These are phyloP conservation scores for Muricea muricata DNA, from an alignment of 92 coral and sea anemone genomes.

Conservation along the genomic window DNA sequence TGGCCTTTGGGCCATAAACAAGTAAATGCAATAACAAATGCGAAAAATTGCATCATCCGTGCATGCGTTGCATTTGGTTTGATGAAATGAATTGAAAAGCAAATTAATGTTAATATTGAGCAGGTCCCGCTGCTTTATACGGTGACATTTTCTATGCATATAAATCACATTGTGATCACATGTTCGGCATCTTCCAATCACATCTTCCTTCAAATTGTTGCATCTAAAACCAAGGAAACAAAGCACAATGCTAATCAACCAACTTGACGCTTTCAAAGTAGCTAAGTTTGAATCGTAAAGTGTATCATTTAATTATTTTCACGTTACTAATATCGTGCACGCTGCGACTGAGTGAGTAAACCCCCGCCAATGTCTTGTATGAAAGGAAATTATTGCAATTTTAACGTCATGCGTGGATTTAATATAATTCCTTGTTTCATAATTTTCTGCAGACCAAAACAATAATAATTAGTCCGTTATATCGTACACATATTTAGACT, in stretches of 20 bases:
- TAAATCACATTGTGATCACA: too few relatives aligned
- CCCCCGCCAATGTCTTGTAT: not conserved
- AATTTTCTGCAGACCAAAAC: too few relatives aligned
- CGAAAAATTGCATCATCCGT: not conserved
- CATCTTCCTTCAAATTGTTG: not conserved
- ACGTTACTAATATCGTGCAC: not conserved
- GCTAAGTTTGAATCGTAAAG: too few relatives aligned
- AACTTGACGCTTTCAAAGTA: too few relatives aligned
- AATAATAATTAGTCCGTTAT: too few relatives aligned
- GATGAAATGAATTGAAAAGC: not conserved
- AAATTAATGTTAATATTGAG: not conserved
- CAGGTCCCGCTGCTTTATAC: not conserved
- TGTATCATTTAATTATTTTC: too few relatives aligned
- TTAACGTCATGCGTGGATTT: not conserved
- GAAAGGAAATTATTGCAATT: not conserved
- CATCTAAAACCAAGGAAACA: not conserved
- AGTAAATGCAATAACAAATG: not conserved
- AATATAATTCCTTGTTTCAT: too few relatives aligned
- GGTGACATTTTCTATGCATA: not conserved
- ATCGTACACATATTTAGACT: too few relatives aligned
- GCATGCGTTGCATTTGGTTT: not conserved
- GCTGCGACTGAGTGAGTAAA: not conserved
- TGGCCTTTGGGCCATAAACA: constrained; percentile 3
- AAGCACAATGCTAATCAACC: not conserved
- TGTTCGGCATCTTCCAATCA: too few relatives aligned